Base-by-base conservation (phyloP, 2,888 invertebrate species). In the Hybos culiciformis region DNA sequence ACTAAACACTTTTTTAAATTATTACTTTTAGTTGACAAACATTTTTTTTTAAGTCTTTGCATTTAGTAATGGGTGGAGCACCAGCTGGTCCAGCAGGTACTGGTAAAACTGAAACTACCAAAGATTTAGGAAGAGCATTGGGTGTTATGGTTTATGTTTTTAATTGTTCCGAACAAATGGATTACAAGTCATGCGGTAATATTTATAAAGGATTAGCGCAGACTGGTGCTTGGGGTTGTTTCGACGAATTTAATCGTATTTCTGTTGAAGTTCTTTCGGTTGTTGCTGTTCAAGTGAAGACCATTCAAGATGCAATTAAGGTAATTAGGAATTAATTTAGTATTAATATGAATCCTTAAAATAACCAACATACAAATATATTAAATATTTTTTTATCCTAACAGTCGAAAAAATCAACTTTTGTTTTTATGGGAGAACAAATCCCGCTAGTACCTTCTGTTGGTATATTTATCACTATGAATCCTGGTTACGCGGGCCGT, bases 91-190 rank as follows among this genome's bases (percentile, higher is more conserved):
- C 94, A 0, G 93, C 93, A 8, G 91, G 90, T 41, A 94, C 94
- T 1, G 94, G 94, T 2, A 96, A 94, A 70, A 94, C 94, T 1
- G 94, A 96, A 70, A 96, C 94, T 1, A 94, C 94, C 3, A 96
- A 96, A 69, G 96, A 96, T 71, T 72, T 96, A 55, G 94, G 94
- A 12, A 77, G 91, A 61, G 92, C 93, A n/a, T 72, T 96, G 21
- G 94, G 94, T 43, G 83, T 93, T 59, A 92, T 94, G 91, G 94
- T 94, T 37, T 93, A 93, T 59, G 93, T 93, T 43, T 93, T 93
- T 70, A 94, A 93, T 67, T 94, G 93, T 67, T 93, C 93, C 0
- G 92, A 93, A 66, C 93, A 93, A 71, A 93, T 94, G 93, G 93
- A 94, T 69, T 94, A 93, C 69, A 90, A 88, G 70, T 92, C 92